phyloP scores from a whole-genome alignment of 1,140 invertebrate genomes.

The Camponotus vicinus region DNA sequence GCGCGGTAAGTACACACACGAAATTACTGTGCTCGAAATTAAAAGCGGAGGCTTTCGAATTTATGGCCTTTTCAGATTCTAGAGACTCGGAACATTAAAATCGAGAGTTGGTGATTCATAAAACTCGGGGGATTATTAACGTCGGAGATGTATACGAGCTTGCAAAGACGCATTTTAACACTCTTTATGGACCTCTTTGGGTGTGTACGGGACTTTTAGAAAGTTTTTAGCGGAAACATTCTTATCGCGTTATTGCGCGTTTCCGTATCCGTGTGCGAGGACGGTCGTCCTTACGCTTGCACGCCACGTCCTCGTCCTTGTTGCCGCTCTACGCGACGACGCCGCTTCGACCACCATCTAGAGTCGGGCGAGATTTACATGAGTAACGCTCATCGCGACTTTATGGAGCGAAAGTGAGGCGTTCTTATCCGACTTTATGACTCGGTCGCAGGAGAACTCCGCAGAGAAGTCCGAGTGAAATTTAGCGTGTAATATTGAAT shows the following conservation, averaged over 20 bases:
- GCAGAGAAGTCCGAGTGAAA: conserved; percentile 46
- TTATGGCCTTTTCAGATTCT: neutral
- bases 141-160: neutral
- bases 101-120: neutral
- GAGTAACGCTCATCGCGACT: conserved; percentile 56
- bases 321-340: conserved; percentile 1
- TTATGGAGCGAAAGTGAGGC: conserved; percentile 58
- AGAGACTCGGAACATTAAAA: conserved; percentile 1
- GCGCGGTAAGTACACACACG: conserved; percentile 40
- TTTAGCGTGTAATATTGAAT: conserved; percentile 64
- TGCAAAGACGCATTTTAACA: neutral
- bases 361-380: conserved; percentile 52
- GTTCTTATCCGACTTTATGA: conserved; percentile 57
- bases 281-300: neutral
- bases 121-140: neutral
- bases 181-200: neutral
- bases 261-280: neutral
- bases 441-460: conserved; percentile 30
- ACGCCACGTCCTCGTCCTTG: neutral
- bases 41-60: conserved; percentile 36
- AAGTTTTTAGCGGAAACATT: neutral
- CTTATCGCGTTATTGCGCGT: neutral
- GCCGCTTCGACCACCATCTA: conserved; percentile 17
- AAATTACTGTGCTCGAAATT: conserved; percentile 52
- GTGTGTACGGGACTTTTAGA: neutral